Base-by-base conservation (phyloP, 2,888 invertebrate genomes). In the Chrysopilus asiliformis region DNA sequence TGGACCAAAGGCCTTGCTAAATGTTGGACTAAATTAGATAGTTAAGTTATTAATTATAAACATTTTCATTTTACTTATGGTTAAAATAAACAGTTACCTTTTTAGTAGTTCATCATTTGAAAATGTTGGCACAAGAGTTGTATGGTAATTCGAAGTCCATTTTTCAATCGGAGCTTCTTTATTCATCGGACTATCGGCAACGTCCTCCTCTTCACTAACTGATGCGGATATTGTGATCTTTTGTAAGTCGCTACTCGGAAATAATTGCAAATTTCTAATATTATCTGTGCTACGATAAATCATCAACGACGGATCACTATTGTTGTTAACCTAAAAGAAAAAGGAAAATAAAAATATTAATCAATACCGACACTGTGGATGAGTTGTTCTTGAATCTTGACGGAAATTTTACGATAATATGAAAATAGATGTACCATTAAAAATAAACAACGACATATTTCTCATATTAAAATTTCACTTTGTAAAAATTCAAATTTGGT, bases 1-100 rank as follows among this genome's bases (percentile, higher is more conserved):
- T 1, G 70, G 70, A 0, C 71, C 71, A 48, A 71, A 71, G 0
- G 68, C 68, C 40, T 65, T 66, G 36, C 55, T 56, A n/a, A 46
- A 44, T 1, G 58, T 55, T 16, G 64, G 53, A 47, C 61, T 54
- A 40, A 33, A 27, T 38, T n/a, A n/a, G n/a, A n/a, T n/a, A n/a
- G n/a, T n/a, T n/a, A n/a, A n/a, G n/a, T n/a, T n/a, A n/a, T n/a
- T n/a, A n/a, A n/a, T n/a, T n/a, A n/a, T n/a, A n/a, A n/a, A n/a
- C n/a, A n/a, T n/a, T n/a, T n/a, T n/a, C n/a, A n/a, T n/a, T n/a
- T n/a, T n/a, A n/a, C n/a, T 26, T 2, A 5, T 26, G 6, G 13
- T 30, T 18, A 4, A 25, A 12, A 17, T 2, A 15, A 24, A 25
- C 2, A n/a, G 16, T 22, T 32, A 40, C 40, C 40, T 40, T 29